Conservation (phyloP, 2,113 vertebrate species). For the Bos indicus region DNA sequence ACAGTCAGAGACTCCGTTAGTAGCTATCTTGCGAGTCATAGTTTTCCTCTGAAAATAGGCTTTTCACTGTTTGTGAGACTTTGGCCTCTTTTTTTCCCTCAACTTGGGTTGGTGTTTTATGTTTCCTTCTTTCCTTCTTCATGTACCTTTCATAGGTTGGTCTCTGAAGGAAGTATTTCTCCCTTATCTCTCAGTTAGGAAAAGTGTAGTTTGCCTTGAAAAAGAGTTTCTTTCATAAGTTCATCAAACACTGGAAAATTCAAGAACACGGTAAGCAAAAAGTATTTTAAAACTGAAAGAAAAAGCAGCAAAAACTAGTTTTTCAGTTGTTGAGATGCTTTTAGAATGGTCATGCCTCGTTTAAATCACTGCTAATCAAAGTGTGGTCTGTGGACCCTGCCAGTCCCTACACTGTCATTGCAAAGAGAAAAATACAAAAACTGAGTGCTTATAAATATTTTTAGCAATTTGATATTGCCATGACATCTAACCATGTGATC, state of each 20-base stretch:
- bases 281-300: not conserved
- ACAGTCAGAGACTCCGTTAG: not conserved
- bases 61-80: not conserved
- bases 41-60: not conserved
- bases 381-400: not conserved
- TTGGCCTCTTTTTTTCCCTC: not conserved
- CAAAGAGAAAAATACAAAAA: not conserved
- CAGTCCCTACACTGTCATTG: not conserved
- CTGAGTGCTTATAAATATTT: not conserved
- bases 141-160: not conserved
- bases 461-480: not conserved
- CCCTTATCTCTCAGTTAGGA: not conserved
- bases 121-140: slow-evolving; percentile 22
- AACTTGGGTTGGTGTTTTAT: not conserved
- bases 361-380: not conserved
- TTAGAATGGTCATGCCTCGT: not conserved
- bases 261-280: not conserved
- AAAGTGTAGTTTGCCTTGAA: not conserved
- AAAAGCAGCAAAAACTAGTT: not conserved
- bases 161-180: slow-evolving; percentile 37
- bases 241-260: not conserved
- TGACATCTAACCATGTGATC: not conserved
- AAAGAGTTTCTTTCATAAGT: not conserved
- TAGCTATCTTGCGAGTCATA: not conserved
- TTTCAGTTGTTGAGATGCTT: not conserved